A percentile compares a stretch with the other conserved stretches of the same genome.
phyloP scores from a whole-genome alignment of 2,888 invertebrate species.

The Dioctria rufipes region DNA sequence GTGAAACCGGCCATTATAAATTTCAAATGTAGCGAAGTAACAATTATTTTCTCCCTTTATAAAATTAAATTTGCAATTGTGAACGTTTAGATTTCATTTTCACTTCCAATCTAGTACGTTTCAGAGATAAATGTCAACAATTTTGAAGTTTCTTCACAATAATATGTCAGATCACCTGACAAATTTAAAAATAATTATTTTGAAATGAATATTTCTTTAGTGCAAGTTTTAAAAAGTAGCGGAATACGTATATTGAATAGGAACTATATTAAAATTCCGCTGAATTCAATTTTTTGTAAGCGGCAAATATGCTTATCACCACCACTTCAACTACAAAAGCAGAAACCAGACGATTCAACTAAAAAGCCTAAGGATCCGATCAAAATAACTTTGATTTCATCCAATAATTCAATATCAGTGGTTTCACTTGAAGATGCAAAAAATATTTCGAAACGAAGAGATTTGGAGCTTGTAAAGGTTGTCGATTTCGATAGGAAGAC shows the following conservation, averaged over 20 bases:
- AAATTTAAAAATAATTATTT: constrained; percentile 19
- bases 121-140: not conserved
- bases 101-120: no score
- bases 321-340: not conserved
- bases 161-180: constrained; percentile 15
- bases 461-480: constrained; percentile 80
- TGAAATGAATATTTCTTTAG: constrained; percentile 25
- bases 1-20: no score
- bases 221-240: constrained; percentile 3
- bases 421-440: constrained; percentile 80
- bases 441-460: constrained; percentile 78
- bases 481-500: constrained; percentile 79
- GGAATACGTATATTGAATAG: not conserved
- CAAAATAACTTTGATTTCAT: constrained; percentile 79
- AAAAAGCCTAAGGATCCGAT: constrained; percentile 59
- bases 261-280: not conserved
- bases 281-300: not conserved
- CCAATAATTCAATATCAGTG: constrained; percentile 75
- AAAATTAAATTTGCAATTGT: no score
- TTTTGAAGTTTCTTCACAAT: not conserved
- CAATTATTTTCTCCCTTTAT: no score
- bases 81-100: no score
- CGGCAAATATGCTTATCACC: not conserved
- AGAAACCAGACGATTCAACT: constrained; percentile 3
- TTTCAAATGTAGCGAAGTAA: no score